Conservation (phyloP, 2,888 invertebrate species). For the Arrhopalites spinosus region DNA sequence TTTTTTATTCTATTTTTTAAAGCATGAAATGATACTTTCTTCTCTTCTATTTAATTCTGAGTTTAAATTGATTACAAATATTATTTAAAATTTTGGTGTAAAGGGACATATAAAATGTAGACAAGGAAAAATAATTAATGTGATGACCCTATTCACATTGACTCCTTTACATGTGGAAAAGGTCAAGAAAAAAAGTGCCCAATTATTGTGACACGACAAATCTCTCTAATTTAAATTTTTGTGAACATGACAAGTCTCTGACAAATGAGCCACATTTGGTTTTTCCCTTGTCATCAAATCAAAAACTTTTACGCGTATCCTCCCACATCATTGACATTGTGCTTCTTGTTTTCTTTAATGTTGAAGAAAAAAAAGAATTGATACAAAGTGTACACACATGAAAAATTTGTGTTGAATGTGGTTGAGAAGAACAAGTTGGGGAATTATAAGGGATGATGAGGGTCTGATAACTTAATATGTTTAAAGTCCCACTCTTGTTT, state of each 20-base stretch:
- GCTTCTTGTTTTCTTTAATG: too few species aligned
- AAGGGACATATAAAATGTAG: neutral
- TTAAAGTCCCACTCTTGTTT: conserved; percentile 15
- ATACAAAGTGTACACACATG: too few species aligned
- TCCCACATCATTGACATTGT: too few species aligned
- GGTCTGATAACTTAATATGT: conserved; percentile 22
- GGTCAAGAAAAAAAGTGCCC: neutral
- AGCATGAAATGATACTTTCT: too few species aligned
- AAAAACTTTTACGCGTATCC: neutral
- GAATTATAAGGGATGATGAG: neutral
- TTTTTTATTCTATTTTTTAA: too few species aligned
- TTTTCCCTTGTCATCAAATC: neutral
- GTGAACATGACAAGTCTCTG: conserved; percentile 10
- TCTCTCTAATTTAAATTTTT: neutral
- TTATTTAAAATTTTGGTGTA: too few species aligned
- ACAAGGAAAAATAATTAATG: neutral
- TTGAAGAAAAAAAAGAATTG: neutral
- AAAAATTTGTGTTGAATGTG: neutral
- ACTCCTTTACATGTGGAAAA: neutral
- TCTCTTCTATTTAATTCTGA: too few species aligned
- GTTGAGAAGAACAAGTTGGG: neutral
- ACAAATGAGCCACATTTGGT: neutral
- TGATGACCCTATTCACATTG: neutral
- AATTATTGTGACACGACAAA: neutral
- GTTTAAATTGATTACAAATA: too few species aligned